Percentiles rank a stretch among this genome's conserved stretches.
Conservation (phyloP, 2,888 invertebrate species). For the Cheilosia vulpina region DNA sequence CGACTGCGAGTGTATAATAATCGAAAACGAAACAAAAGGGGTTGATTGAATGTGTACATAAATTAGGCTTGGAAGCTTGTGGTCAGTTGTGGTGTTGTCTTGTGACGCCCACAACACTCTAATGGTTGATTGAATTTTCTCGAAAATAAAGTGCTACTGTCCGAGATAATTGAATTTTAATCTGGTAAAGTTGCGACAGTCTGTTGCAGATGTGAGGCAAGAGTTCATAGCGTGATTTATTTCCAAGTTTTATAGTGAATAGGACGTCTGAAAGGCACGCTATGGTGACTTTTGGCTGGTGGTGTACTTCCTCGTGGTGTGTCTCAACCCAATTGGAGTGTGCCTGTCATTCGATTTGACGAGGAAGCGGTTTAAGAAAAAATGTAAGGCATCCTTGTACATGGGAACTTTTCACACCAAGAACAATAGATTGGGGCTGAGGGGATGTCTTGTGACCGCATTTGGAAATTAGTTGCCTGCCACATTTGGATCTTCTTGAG, state of each 20-base stretch:
- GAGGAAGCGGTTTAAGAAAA: no score
- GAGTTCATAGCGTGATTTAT: constrained; percentile 6
- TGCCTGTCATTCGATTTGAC: no score
- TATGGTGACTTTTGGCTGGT: no score
- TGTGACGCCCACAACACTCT: constrained; percentile 53
- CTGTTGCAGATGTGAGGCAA: not conserved
- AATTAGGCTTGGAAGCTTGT: constrained; percentile 60
- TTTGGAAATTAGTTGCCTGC: no score
- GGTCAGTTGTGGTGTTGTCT: constrained; percentile 60
- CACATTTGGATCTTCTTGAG: no score
- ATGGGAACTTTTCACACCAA: no score
- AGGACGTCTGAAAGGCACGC: no score
- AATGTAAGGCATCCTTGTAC: no score
- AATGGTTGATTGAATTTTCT: constrained; percentile 46
- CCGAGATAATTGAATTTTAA: constrained; percentile 61
- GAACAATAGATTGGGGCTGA: no score
- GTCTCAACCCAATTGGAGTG: no score
- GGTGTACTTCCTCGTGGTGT: no score
- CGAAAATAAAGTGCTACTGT: constrained; percentile 54
- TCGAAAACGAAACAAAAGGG: constrained; percentile 67
- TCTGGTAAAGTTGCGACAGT: constrained; percentile 44
- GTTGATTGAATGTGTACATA: constrained; percentile 69
- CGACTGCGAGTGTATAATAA: constrained; percentile 29
- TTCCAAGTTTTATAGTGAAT: not conserved
- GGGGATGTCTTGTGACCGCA: no score